A percentile compares a stretch with the other conserved stretches of the same genome.
Conservation (phyloP, 1,140 invertebrate species). For the Meloidogyne floridensis region DNA sequence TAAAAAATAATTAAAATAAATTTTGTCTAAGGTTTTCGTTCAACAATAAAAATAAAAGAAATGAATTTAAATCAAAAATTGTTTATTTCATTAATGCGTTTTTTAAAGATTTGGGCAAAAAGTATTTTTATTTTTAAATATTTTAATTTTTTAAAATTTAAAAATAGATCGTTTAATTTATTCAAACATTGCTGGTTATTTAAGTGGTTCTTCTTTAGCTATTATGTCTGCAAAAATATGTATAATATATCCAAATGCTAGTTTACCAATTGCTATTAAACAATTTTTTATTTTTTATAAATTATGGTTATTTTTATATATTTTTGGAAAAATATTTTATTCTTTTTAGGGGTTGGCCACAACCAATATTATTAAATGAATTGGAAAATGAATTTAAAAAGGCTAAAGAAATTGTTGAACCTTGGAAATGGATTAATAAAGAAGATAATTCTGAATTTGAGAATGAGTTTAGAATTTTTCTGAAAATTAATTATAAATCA, state of each 20-base stretch:
- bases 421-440: neutral
- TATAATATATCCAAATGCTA: slow-evolving; percentile 11
- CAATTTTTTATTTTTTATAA: slow-evolving; percentile 23
- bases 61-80: neutral
- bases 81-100: neutral
- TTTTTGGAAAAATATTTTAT: neutral
- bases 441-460: neutral
- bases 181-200: slow-evolving; percentile 21
- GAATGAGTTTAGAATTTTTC: neutral
- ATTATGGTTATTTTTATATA: neutral
- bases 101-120: slow-evolving; percentile 18
- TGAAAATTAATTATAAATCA: too few relatives aligned
- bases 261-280: slow-evolving; percentile 7
- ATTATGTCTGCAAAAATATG: slow-evolving; percentile 19
- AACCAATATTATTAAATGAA: neutral
- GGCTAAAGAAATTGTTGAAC: neutral
- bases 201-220: slow-evolving; percentile 11
- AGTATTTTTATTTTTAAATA: neutral
- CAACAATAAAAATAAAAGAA: neutral
- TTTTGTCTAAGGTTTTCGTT: neutral
- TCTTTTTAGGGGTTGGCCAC: neutral
- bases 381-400: slow-evolving; percentile 5
- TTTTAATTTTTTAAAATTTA: neutral
- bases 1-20: too few relatives aligned
- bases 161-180: slow-evolving; percentile 10